phyloP scores from a whole-genome alignment of 2,113 vertebrate genomes.

The Aptenodytes forsteri region DNA sequence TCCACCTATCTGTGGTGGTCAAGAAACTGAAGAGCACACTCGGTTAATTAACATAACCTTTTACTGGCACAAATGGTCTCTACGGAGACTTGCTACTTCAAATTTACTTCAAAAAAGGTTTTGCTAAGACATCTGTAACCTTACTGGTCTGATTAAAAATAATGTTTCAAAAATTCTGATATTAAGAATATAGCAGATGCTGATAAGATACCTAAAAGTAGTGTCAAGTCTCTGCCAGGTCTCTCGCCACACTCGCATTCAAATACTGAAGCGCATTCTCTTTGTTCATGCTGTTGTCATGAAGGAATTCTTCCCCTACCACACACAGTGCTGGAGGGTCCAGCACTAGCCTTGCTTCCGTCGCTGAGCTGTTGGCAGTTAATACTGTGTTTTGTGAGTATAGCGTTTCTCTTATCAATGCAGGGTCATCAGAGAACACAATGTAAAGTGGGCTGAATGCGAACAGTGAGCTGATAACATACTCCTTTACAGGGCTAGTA shows the following conservation, averaged over 20 bases:
- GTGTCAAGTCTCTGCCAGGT: neutral
- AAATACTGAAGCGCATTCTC: neutral
- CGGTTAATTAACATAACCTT: neutral
- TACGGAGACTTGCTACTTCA: neutral
- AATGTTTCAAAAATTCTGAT: neutral
- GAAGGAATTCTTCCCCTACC: neutral
- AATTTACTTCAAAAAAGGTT: neutral
- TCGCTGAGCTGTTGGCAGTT: neutral
- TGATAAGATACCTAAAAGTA: neutral
- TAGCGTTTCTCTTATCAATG: neutral
- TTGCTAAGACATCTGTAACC: neutral
- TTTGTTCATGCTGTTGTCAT: neutral
- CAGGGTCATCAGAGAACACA: slow-evolving; percentile 25
- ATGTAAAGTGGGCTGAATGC: neutral
- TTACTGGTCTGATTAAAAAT: neutral
- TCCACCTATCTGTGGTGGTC: rapidly evolving
- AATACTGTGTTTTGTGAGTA: neutral
- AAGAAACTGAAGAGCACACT: neutral
- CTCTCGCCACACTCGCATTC: rapidly evolving
- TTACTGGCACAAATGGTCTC: neutral
- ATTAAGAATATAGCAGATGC: neutral
- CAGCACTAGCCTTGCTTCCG: neutral
- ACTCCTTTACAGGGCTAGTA: neutral
- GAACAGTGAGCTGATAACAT: neutral
- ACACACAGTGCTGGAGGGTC: neutral